Evolutionary conservation across 2,113 vertebrate genomes (phyloP), one percentile per base, ranked within the genome.

Genomic region (Lethenteron reissneri): DNA sequence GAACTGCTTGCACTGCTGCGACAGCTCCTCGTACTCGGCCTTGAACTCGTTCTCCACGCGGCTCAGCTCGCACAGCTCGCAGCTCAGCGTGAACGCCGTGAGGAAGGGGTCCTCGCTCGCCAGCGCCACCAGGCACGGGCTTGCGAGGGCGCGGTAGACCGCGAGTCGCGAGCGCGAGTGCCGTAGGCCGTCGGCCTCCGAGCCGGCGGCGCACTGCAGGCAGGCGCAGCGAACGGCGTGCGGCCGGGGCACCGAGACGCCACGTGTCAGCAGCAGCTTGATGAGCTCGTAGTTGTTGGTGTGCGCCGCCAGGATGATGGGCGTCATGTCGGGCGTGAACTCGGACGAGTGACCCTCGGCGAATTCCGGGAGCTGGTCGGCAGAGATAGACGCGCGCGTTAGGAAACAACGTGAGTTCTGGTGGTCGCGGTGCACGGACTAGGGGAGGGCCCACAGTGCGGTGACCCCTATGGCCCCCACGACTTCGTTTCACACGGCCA

Each of bases 241-340:
- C 0, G 94, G 94, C 21, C 94, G 84, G 58, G 94, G 94, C 58
- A 97, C 88, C 1, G 90, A 91, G 64, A 88, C 94, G 76, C 89
- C 82, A 56, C 90, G 83, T 77, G 94, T 89, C 58, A 97, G 89
- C 13, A 97, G 86, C 72, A 95, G 83, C 76, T 97, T 97, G 81
- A 97, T 97, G 80, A 97, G 95, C 78, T 97, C 90, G 1, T 97
- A 97, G 81, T 97, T 97, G 83, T 97, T 97, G 79, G 94, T 97
- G 80, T 97, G 94, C 76, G 94, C 92, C 1, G 94, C 94, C 79
- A 97, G 81, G 90, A 97, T 97, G 77, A 97, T 97, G 19, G 94
- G 94, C 56, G 94, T 97, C 77, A 96, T 96, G 56, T 97, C 92
- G 0, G 92, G 92, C 58, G 92, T 95, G 82, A 95, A 97, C 78